Percentiles rank a stretch among this genome's conserved stretches.
Conservation (phyloP, 2,113 vertebrate genomes). For the Pterocles gutturalis region DNA sequence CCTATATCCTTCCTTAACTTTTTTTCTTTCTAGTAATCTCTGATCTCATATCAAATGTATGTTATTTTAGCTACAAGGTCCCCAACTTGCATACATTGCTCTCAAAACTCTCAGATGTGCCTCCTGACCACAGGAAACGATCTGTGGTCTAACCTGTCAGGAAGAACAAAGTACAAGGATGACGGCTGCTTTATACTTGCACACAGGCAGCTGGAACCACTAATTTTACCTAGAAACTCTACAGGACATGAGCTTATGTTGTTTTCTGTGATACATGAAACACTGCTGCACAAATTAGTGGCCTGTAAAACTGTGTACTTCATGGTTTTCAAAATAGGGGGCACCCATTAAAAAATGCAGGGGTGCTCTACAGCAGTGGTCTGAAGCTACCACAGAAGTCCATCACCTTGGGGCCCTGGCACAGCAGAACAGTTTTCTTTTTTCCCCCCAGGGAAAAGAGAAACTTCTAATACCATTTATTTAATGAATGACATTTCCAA, state of each 20-base stretch:
- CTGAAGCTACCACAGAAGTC: neutral
- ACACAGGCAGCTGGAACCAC: neutral
- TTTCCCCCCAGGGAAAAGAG: too few relatives aligned
- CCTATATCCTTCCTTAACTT: neutral
- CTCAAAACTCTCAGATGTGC: slow-evolving; percentile 1
- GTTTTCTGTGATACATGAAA: neutral
- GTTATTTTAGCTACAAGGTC: neutral
- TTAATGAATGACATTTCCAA: neutral
- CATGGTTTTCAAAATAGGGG: neutral
- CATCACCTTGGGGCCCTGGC: neutral
- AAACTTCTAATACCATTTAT: neutral
- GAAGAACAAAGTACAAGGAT: neutral
- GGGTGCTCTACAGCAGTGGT: neutral
- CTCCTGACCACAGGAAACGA: neutral
- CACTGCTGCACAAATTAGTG: neutral
- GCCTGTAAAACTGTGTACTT: neutral
- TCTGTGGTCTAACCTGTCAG: neutral
- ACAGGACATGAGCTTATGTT: neutral
- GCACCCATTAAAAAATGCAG: neutral
- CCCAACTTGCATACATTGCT: neutral
- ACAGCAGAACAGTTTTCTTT: rapidly evolving
- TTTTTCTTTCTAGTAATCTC: neutral
- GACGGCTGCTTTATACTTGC: neutral
- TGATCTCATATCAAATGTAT: slow-evolving; percentile 15
- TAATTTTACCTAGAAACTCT: neutral